Evolutionary conservation across 2,888 invertebrate genomes (phyloP).

Genomic region (Stenolophus ochropezus): DNA sequence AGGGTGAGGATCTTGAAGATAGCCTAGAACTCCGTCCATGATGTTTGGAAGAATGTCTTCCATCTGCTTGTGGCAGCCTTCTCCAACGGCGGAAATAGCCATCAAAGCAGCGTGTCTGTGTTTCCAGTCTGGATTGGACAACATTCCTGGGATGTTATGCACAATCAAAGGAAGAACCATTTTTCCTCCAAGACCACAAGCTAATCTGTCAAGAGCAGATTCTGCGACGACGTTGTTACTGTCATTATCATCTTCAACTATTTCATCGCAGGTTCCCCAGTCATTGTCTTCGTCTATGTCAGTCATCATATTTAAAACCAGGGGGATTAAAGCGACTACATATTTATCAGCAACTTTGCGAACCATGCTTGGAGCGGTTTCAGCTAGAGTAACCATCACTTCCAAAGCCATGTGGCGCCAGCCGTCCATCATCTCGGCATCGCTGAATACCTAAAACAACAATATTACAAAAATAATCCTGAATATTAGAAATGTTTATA

Average conservation of each 20-base stretch:
- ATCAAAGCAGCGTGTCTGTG: slow-evolving; percentile 97
- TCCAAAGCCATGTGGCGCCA: slow-evolving; percentile 95
- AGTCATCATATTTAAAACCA: slow-evolving; percentile 95
- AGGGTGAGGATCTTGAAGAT: slow-evolving; percentile 82
- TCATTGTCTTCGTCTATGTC: slow-evolving; percentile 94
- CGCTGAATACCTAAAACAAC: slow-evolving; percentile 78
- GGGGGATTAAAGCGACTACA: slow-evolving; percentile 86
- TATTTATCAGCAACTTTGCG: slow-evolving; percentile 93
- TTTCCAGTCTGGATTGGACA: slow-evolving; percentile 88
- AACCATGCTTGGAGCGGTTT: slow-evolving; percentile 97
- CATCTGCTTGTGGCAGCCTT: slow-evolving; percentile 99
- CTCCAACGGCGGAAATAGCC: slow-evolving; percentile 98
- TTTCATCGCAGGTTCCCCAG: slow-evolving; percentile 91
- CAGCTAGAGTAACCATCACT: slow-evolving; percentile 87
- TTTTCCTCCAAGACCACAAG: slow-evolving; percentile 92
- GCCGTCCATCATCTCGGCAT: slow-evolving; percentile 83
- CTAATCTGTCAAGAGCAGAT: slow-evolving; percentile 95
- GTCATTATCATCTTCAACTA: slow-evolving; percentile 94
- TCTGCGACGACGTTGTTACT: slow-evolving; percentile 97
- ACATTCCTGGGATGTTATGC: slow-evolving; percentile 87
- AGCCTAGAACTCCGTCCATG: slow-evolving; percentile 85
- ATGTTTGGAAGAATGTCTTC: slow-evolving; percentile 94
- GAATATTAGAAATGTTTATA: too few relatives aligned
- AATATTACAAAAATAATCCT: slow-evolving; percentile 68
- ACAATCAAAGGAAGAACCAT: slow-evolving; percentile 93